Percentiles rank a stretch among this genome's conserved stretches.
Conservation (phyloP, 2,113 vertebrate species). For the Myiopsitta monachus region DNA sequence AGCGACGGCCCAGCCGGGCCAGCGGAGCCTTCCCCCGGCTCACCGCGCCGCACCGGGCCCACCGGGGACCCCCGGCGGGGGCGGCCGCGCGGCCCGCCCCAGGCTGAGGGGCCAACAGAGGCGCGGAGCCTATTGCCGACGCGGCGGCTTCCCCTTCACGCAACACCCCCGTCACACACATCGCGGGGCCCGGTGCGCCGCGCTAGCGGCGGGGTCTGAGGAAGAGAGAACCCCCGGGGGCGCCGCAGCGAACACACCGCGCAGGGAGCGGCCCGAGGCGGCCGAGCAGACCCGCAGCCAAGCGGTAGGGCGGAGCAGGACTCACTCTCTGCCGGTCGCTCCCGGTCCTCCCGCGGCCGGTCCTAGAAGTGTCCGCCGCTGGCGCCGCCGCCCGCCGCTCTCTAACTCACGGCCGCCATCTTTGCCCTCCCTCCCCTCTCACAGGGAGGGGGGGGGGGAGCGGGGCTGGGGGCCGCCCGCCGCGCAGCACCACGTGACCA, state of each 20-base stretch:
- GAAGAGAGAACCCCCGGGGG: not conserved
- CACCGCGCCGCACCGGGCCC: not conserved
- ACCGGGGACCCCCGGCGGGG: not conserved
- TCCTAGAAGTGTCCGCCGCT: not conserved
- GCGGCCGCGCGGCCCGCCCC: not conserved
- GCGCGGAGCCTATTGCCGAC: no score
- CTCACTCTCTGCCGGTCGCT: slow-evolving; percentile 55
- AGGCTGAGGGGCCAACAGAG: no score
- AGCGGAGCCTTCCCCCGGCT: not conserved
- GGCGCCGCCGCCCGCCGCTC: slow-evolving; percentile 76
- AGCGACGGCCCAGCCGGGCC: not conserved
- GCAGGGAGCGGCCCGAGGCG: not conserved
- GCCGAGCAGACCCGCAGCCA: not conserved
- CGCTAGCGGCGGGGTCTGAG: no score
- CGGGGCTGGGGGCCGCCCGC: no score
- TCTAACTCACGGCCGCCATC: slow-evolving; percentile 90
- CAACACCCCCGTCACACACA: no score
- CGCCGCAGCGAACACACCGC: no score
- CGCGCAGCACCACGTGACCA: no score
- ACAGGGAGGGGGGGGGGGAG: no score
- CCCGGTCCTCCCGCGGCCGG: not conserved
- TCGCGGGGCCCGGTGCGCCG: not conserved
- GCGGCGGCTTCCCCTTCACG: not conserved
- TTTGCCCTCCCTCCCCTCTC: slow-evolving; percentile 78
- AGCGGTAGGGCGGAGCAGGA: not conserved